Base-by-base conservation (phyloP, 2,888 invertebrate genomes). In the Drosophila pseudotalamancana region DNA sequence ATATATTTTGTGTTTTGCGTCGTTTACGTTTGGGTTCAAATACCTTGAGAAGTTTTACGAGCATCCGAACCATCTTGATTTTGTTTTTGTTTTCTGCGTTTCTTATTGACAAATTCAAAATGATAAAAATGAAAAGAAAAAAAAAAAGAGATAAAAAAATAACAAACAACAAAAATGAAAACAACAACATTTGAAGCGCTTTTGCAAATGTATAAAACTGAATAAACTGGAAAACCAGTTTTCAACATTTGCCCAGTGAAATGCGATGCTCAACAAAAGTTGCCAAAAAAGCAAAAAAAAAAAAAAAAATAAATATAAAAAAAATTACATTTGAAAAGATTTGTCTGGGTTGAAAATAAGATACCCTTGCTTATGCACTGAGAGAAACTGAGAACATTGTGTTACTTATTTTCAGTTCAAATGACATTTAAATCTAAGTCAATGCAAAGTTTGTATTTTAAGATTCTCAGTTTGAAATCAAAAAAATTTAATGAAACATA, bases 211-310 rank as follows among this genome's bases (percentile, higher is more conserved):
- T 54, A 48, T 18, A 51, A 61, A 63, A 79, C 69, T 84, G 64
- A 80, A 84, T 81, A 77, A 83, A 73, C 59, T 63, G 68, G 48
- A 39, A 84, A 84, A 81, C 81, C 81, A 84, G 81, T 81, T 81
- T 84, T n/a, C n/a, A 67, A 65, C 68, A 75, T 40, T 53, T 62
- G 71, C 48, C 60, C 65, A 68, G 64, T 64, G 70, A 82, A 76
- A 82, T 70, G 66, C 62, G 50, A 53, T 66, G 54, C 55, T 66
- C 49, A 43, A 31, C 40, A 55, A 68, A 54, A 43, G 25, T 49
- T 57, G 45, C 59, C 56, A 65, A 74, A 67, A 65, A 54, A 34
- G 18, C 11, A 48, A 54, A 35, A 40, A 31, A 48, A 23, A 12
- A 43, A 50, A 37, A 53, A 59, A 46, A 46, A 43, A 39, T 6